These are phyloP conservation scores for Casuarius casuarius DNA, from an alignment of 2,113 vertebrate species.

Conservation along the genomic window DNA sequence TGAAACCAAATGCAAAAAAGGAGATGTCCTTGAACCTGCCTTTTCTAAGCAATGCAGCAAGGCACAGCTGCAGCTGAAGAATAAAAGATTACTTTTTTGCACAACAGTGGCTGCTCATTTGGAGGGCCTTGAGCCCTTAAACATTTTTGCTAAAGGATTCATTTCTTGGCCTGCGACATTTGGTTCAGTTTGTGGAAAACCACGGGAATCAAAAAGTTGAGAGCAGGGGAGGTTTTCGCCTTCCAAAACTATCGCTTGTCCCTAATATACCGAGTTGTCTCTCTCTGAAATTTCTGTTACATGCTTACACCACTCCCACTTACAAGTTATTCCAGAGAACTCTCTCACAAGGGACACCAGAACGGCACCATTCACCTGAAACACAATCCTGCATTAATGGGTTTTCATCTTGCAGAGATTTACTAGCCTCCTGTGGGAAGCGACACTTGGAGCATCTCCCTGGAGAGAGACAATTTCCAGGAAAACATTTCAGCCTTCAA, in stretches of 20 bases:
- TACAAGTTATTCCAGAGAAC: neutral
- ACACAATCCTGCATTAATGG: neutral
- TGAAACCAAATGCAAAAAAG: neutral
- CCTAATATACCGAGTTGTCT: neutral
- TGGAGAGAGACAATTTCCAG: neutral
- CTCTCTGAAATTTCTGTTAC: neutral
- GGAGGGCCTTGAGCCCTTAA: neutral
- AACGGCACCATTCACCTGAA: neutral
- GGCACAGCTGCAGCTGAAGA: neutral
- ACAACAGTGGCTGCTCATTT: neutral
- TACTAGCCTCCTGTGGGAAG: neutral
- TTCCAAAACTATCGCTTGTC: neutral
- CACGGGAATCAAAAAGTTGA: neutral
- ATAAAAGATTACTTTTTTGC: neutral
- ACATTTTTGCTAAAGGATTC: neutral
- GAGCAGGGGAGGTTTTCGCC: neutral
- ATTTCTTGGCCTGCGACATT: neutral
- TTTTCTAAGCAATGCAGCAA: neutral
- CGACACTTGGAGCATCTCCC: neutral
- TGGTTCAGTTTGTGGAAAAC: neutral
- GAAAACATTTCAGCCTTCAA: neutral
- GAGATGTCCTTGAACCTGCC: conserved; percentile 26
- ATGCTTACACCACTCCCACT: neutral
- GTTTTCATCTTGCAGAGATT: neutral
- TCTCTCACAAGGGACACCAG: neutral